These are phyloP conservation scores for Eolophus roseicapilla DNA, from an alignment of 2,113 vertebrate species.

Conservation along the genomic window DNA sequence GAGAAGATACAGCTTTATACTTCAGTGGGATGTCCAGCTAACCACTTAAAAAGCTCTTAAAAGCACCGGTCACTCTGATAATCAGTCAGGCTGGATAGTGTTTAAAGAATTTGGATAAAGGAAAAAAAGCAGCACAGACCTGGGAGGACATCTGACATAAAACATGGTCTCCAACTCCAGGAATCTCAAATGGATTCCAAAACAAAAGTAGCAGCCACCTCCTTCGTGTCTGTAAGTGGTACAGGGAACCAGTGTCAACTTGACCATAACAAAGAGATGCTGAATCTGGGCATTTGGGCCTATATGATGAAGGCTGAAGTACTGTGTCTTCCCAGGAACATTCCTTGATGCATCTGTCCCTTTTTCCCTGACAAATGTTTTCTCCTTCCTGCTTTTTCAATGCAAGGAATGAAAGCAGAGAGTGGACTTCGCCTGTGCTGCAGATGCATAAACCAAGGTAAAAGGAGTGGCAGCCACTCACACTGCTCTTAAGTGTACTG, in stretches of 20 bases:
- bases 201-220: background rate
- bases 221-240: background rate
- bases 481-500: background rate
- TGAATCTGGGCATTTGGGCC: background rate
- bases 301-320: background rate
- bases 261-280: background rate
- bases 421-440: background rate
- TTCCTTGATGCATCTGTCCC: background rate
- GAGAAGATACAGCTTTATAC: background rate
- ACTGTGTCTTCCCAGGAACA: background rate
- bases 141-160: background rate
- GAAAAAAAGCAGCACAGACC: background rate
- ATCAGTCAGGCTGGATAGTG: background rate
- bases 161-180: background rate
- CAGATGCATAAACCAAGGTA: background rate
- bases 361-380: background rate
- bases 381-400: background rate
- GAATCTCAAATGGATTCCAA: background rate
- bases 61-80: background rate
- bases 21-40: background rate
- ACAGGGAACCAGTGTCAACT: background rate
- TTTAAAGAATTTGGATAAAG: background rate
- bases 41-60: background rate
- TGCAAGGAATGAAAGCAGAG: background rate
- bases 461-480: background rate